Base-by-base conservation (phyloP, 2,888 invertebrate genomes). In the Nasonia oneida region DNA sequence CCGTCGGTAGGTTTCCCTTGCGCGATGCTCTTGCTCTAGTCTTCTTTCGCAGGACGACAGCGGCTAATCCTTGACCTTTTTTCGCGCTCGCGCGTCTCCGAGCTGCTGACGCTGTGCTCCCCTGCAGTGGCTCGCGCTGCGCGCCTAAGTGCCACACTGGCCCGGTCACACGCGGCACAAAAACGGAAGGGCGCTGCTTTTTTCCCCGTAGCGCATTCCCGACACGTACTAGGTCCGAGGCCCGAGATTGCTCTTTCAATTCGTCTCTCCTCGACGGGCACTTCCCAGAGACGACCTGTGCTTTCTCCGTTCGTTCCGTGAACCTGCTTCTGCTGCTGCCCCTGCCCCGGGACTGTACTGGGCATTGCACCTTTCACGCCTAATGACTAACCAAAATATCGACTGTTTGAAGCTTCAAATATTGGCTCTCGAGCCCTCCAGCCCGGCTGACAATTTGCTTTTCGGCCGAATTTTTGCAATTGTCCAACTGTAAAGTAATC, bases 41-140 rank as follows among this genome's bases (percentile, higher is more conserved):
- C 37, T 75, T 61, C 23, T 74, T 64, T 50, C 33, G 8, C n/a
- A 23, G 10, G 4, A 1, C 14, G 1, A 1, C 14, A 29, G 18
- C 50, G 18, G 53, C 71, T 83, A 77, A 67, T 57, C 57, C 53
- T 71, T 77, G 77, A 71, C 77, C 77, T 83, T 83, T 83, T 83
- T 77, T 70, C 29, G 42, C 73, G 42, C 33, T 67, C 50, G 37
- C 42, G 47, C 73, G 39, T n/a, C 15, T n/a, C 42, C 10, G 14
- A 67, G 14, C 14, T 14, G 14, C 12, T 29, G 14, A 8, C 10
- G 64, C 64, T 33, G 18, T 4, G 14, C 18, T n/a, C n/a, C 3
- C 18, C 53, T 53, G 15, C 61, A 61, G 23, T 57, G 57, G 57
- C 57, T n/a, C 57, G n/a, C 37, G 37, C 37, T 37, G n/a, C 8